phyloP scores from a whole-genome alignment of 2,113 vertebrate genomes.

The Heterotilapia buettikoferi region DNA sequence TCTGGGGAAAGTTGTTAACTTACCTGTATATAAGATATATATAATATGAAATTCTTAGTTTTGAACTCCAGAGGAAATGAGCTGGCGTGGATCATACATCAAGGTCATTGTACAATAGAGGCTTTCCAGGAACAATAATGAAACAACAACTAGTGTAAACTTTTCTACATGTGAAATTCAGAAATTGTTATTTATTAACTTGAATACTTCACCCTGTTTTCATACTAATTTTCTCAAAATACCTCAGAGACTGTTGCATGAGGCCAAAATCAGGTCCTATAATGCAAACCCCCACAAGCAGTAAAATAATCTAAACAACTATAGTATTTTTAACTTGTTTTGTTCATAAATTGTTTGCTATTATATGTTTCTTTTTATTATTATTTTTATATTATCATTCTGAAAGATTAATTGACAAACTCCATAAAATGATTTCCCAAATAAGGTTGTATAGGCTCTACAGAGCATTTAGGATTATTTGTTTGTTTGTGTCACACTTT shows the following conservation, averaged over 20 bases:
- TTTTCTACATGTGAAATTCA: background rate
- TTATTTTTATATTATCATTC: background rate
- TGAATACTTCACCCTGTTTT: background rate
- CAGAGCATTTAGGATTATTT: background rate
- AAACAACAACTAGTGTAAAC: background rate
- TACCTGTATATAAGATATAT: background rate
- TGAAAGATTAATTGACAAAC: background rate
- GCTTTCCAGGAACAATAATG: background rate
- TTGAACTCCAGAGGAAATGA: background rate
- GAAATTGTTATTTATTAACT: background rate
- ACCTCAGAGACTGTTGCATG: background rate
- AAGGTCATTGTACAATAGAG: background rate
- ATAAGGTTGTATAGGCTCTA: background rate
- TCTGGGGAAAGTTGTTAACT: background rate
- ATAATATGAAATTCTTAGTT: background rate
- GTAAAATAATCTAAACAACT: background rate
- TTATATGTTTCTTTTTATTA: background rate
- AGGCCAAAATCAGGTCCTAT: background rate
- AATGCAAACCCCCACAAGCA: background rate
- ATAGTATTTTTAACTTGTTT: background rate
- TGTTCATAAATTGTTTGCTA: background rate
- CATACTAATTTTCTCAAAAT: background rate
- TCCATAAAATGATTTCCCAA: background rate
- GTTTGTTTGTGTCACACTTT: background rate
- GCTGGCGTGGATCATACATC: background rate